A percentile compares a stretch with the other conserved stretches of the same genome.
phyloP scores from a whole-genome alignment of 2,113 vertebrate genomes.

The Sander vitreus region DNA sequence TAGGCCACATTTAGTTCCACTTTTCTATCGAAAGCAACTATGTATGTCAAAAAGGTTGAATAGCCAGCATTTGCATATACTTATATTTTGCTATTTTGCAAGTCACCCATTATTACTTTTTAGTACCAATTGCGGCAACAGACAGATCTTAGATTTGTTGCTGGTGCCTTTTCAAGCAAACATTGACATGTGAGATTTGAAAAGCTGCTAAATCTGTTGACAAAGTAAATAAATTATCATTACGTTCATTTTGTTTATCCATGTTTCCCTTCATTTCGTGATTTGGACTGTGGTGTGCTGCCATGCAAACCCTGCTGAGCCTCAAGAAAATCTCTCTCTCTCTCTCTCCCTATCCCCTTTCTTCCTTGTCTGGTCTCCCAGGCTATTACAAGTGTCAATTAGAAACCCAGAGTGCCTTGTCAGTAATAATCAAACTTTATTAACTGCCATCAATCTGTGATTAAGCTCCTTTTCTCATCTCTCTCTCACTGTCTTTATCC shows the following conservation, averaged over 20 bases:
- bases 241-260: background rate
- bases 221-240: constrained; percentile 12
- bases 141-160: background rate
- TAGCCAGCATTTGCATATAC: background rate
- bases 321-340: constrained; percentile 12
- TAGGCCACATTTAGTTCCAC: background rate
- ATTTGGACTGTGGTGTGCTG: constrained; percentile 21
- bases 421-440: constrained; percentile 73
- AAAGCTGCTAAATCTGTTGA: background rate
- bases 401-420: constrained; percentile 58
- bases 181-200: background rate
- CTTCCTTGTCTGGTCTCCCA: constrained; percentile 31
- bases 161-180: constrained; percentile 18
- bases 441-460: constrained; percentile 67
- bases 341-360: background rate
- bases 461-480: constrained; percentile 48
- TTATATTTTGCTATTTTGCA: background rate
- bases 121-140: background rate
- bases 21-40: background rate
- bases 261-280: constrained; percentile 7
- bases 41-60: background rate
- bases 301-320: constrained; percentile 9
- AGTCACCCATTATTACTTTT: background rate
- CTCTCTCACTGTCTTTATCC: constrained; percentile 49
- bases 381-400: constrained; percentile 62